These are phyloP conservation scores for Mylabris sibirica DNA, from an alignment of 2,888 invertebrate genomes.

Conservation along the genomic window DNA sequence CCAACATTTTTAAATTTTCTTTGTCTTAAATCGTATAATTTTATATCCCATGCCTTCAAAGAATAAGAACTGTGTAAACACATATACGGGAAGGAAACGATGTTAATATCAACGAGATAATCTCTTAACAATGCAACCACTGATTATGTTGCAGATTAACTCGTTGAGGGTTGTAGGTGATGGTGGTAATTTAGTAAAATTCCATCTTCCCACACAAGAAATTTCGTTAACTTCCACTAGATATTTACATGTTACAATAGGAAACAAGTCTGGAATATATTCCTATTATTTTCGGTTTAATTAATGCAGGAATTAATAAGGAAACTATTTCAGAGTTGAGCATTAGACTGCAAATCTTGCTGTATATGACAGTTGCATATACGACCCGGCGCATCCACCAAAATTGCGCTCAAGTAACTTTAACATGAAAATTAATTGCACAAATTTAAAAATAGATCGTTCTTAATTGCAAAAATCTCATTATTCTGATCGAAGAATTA, in stretches of 20 bases:
- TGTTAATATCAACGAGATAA: not conserved
- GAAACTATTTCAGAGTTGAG: not conserved
- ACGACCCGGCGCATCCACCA: conserved; percentile 10
- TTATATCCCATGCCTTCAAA: too few relatives aligned
- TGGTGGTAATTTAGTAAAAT: not conserved
- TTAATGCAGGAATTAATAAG: not conserved
- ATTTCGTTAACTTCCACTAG: not conserved
- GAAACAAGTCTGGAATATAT: not conserved
- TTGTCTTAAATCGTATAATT: too few relatives aligned
- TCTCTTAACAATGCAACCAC: not conserved
- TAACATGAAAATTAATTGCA: not conserved
- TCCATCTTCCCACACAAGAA: not conserved
- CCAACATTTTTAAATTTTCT: not conserved
- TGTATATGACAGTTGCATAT: not conserved
- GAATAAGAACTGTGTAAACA: not conserved
- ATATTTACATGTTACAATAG: not conserved
- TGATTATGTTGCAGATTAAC: not conserved
- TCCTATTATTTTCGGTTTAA: not conserved
- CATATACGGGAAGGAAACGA: not conserved
- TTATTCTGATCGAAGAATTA: not conserved
- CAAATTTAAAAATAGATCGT: not conserved
- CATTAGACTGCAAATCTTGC: not conserved
- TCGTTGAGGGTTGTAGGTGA: not conserved
- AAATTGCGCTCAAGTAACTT: not conserved
- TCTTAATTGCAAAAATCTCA: not conserved